Evolutionary conservation across 2,797 vertebrate genomes (phyloP).

Genomic region (Rhynchonycteris naso): DNA sequence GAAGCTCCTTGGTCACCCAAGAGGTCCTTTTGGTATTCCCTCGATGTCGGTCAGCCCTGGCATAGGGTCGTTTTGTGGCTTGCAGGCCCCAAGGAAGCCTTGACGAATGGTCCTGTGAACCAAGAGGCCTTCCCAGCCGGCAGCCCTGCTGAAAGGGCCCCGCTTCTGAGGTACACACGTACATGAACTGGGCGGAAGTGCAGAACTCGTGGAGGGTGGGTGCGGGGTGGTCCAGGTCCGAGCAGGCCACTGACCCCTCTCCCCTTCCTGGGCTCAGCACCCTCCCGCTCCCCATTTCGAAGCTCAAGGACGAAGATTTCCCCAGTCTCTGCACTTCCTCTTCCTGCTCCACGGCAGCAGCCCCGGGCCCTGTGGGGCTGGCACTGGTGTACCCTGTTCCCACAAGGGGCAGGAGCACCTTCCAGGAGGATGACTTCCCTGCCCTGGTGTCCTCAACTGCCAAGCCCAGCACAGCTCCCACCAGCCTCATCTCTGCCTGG

Average conservation of each 20-base stretch:
- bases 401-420: conserved; percentile 88
- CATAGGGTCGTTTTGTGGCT: neutral
- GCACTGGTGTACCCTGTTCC: conserved; percentile 87
- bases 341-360: conserved; percentile 78
- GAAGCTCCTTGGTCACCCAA: neutral
- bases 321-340: conserved; percentile 89
- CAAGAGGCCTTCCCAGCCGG: conserved; percentile 90
- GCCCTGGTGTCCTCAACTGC: conserved; percentile 93
- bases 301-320: conserved; percentile 97
- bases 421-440: conserved; percentile 98
- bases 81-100: conserved; percentile 85
- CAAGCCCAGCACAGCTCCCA: conserved; percentile 85
- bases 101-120: conserved; percentile 84
- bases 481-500: conserved; percentile 91
- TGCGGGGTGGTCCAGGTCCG: neutral
- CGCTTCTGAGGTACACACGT: conserved; percentile 79
- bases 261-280: conserved; percentile 74
- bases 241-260: neutral
- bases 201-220: neutral
- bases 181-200: neutral
- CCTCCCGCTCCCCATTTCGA: conserved; percentile 80
- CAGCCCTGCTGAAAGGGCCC: conserved; percentile 78
- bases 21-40: neutral
- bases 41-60: neutral
- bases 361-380: conserved; percentile 73